Evolutionary conservation across 2,113 vertebrate genomes (phyloP).

Genomic region (Montifringilla adamsi): DNA sequence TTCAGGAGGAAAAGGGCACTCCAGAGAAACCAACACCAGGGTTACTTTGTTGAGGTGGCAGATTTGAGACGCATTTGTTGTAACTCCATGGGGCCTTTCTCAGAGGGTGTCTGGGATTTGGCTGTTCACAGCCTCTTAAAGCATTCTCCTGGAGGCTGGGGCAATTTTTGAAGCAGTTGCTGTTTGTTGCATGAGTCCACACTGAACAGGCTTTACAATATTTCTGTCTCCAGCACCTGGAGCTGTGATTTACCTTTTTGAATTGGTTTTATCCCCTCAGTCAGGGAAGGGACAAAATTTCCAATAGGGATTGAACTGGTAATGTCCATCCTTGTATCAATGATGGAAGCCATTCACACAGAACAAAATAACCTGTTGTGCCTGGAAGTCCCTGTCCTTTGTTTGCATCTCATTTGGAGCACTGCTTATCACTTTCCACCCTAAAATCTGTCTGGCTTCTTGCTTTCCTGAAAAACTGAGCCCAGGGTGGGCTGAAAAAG

Average conservation of each 20-base stretch:
- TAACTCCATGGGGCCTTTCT: accelerated
- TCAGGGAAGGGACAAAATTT: not conserved
- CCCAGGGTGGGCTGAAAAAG: not conserved
- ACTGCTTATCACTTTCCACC: not conserved
- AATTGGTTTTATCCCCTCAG: not conserved
- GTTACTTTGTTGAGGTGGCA: not conserved
- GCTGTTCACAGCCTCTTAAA: not conserved
- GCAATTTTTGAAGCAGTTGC: not conserved
- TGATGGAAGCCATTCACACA: not conserved
- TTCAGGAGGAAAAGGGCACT: too few relatives aligned
- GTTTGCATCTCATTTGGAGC: not conserved
- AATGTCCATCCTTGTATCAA: not conserved
- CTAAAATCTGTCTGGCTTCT: not conserved
- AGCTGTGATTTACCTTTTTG: not conserved
- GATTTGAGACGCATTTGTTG: not conserved
- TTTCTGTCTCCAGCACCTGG: not conserved
- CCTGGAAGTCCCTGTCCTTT: not conserved
- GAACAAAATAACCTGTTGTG: not conserved
- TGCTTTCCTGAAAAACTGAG: not conserved
- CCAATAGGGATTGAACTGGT: not conserved
- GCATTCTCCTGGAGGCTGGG: not conserved
- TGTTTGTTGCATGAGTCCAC: not conserved
- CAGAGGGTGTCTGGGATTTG: not conserved
- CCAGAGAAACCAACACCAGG: not conserved
- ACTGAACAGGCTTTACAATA: not conserved